These are phyloP conservation scores for Mastomys natalensis DNA, from an alignment of 2,113 vertebrate species.

Conservation along the genomic window DNA sequence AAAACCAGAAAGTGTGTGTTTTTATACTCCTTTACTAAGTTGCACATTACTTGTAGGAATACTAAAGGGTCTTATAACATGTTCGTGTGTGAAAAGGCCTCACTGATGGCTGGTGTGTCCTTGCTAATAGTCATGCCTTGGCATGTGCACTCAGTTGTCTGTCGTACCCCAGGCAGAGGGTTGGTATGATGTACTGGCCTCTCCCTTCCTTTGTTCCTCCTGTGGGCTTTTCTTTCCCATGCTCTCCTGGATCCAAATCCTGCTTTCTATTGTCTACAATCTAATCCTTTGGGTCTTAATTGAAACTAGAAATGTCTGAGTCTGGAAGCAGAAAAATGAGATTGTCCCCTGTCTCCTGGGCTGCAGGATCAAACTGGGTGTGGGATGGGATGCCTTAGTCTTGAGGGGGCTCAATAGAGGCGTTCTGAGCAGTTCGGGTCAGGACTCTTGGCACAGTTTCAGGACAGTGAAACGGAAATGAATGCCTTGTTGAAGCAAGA, in stretches of 20 bases:
- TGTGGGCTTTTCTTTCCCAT: background rate
- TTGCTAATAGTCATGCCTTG: background rate
- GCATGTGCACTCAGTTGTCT: background rate
- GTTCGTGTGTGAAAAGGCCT: no score
- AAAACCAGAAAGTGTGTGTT: background rate
- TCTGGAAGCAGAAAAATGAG: background rate
- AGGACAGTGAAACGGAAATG: background rate
- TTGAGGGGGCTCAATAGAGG: background rate
- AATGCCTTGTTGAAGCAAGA: accelerated
- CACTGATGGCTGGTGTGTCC: accelerated
- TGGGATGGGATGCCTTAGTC: background rate
- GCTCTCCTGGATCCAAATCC: background rate
- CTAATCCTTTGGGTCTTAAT: background rate
- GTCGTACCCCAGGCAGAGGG: no score
- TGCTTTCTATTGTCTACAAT: background rate
- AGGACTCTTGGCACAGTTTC: background rate
- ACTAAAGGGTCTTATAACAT: background rate
- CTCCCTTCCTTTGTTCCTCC: background rate
- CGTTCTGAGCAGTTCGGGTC: background rate
- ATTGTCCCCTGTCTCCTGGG: background rate
- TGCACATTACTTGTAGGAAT: background rate
- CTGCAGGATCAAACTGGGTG: no score
- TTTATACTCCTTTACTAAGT: background rate
- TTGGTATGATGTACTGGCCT: background rate
- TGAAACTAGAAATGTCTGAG: background rate